These are phyloP conservation scores for Neoitamus cyanurus DNA, from an alignment of 2,888 invertebrate genomes.

Conservation along the genomic window DNA sequence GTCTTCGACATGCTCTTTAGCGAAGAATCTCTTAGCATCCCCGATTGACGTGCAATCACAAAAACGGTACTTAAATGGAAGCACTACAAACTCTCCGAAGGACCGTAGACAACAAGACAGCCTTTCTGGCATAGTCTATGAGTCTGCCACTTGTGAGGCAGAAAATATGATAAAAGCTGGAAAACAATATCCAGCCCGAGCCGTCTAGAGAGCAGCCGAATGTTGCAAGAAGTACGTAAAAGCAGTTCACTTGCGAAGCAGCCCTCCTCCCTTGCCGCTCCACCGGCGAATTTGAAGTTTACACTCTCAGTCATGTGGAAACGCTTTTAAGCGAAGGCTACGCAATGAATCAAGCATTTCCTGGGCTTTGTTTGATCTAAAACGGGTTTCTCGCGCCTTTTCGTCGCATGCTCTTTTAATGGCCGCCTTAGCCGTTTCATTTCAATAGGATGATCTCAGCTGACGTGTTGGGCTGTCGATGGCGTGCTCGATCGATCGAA, in stretches of 20 bases:
- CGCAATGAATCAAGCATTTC: conserved; percentile 21
- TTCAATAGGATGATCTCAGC: not conserved
- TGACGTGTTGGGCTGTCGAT: not conserved
- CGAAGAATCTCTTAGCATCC: not conserved
- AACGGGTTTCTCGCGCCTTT: conserved; percentile 27
- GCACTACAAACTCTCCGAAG: not conserved
- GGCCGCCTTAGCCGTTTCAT: not conserved
- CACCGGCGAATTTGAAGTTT: not conserved
- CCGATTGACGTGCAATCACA: not conserved
- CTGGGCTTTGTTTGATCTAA: conserved; percentile 25
- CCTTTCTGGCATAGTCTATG: not conserved
- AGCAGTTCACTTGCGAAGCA: not conserved
- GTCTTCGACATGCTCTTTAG: not conserved
- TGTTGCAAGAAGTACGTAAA: not conserved
- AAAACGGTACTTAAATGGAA: not conserved
- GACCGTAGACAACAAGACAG: not conserved
- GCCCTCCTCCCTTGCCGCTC: not conserved
- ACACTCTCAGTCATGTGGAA: conserved; percentile 15
- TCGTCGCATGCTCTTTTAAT: not conserved
- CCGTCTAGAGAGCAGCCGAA: not conserved
- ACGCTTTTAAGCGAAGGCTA: not conserved
- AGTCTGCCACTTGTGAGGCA: not conserved
- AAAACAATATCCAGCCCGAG: not conserved
- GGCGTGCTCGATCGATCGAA: not conserved
- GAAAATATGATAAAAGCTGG: not conserved